Evolutionary conservation across 2,888 invertebrate species (phyloP).

Genomic region (Plemyria rubiginata): DNA sequence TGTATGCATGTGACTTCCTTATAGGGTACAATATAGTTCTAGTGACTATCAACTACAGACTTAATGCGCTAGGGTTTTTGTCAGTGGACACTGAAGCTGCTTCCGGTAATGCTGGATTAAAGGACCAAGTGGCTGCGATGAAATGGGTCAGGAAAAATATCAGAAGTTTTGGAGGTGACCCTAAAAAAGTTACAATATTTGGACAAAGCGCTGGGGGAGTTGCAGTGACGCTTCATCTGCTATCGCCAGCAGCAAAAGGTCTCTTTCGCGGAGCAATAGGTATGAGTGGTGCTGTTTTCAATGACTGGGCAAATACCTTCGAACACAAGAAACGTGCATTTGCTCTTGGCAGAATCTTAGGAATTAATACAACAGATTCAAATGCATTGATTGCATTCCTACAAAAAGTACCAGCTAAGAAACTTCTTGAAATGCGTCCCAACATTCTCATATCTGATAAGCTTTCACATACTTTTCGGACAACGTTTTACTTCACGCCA

Average conservation of each 20-base stretch:
- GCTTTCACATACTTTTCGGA: constrained; percentile 1
- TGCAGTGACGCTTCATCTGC: constrained; percentile 55
- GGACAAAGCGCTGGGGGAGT: constrained; percentile 76
- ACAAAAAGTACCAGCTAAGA: constrained; percentile 24
- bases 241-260: constrained; percentile 61
- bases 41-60: constrained; percentile 74
- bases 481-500: constrained; percentile 25
- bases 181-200: constrained; percentile 71
- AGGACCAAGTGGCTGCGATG: constrained; percentile 74
- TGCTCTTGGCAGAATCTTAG: constrained; percentile 44
- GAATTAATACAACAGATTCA: constrained; percentile 41
- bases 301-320: constrained; percentile 16
- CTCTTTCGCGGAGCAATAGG: constrained; percentile 67
- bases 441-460: constrained; percentile 29
- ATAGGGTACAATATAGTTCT: constrained; percentile 67
- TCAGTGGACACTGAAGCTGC: constrained; percentile 74
- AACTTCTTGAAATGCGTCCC: constrained; percentile 21
- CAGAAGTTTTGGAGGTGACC: constrained; percentile 73
- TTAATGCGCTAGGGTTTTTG: constrained; percentile 69
- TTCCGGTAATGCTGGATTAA: constrained; percentile 74
- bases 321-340: constrained; percentile 41
- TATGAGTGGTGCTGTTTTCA: constrained; percentile 86
- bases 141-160: constrained; percentile 75
- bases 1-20: constrained; percentile 69
- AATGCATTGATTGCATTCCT: constrained; percentile 28